phyloP scores from a whole-genome alignment of 2,113 vertebrate species.

The Cyprinodon tularosa region DNA sequence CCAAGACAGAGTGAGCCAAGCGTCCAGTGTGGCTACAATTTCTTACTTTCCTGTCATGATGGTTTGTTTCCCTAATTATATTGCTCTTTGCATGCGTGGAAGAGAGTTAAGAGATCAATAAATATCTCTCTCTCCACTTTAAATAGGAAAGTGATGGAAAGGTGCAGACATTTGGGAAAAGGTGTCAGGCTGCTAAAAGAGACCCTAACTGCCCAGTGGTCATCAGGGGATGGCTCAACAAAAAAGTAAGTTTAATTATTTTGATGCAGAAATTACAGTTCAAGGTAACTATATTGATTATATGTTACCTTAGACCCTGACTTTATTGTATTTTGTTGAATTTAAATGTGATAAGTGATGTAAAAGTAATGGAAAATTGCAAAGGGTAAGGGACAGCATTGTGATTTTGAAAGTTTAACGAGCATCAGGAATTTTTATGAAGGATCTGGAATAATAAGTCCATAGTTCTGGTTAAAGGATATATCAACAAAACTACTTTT shows the following conservation, averaged over 20 bases:
- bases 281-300: background rate
- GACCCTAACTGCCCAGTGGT: slow-evolving; percentile 88
- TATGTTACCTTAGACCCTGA: background rate
- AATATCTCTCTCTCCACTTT: background rate
- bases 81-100: fast-evolving
- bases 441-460: too few species aligned
- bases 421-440: too few species aligned
- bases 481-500: too few species aligned
- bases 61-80: slow-evolving; percentile 53
- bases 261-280: background rate
- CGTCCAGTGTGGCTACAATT: slow-evolving; percentile 82
- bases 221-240: slow-evolving; percentile 92
- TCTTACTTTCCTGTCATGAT: slow-evolving; percentile 76
- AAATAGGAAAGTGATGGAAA: slow-evolving; percentile 75
- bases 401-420: too few species aligned
- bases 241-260: slow-evolving; percentile 79
- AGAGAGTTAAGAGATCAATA: background rate
- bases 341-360: too few species aligned
- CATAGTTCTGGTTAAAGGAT: too few species aligned
- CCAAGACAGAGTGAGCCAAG: slow-evolving; percentile 81
- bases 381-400: too few species aligned
- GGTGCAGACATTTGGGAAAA: slow-evolving; percentile 89
- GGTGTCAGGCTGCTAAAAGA: slow-evolving; percentile 83
- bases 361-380: too few species aligned
- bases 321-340: too few species aligned